Conservation (phyloP, 2,113 vertebrate genomes). For the Gallinago jamesoni region DNA sequence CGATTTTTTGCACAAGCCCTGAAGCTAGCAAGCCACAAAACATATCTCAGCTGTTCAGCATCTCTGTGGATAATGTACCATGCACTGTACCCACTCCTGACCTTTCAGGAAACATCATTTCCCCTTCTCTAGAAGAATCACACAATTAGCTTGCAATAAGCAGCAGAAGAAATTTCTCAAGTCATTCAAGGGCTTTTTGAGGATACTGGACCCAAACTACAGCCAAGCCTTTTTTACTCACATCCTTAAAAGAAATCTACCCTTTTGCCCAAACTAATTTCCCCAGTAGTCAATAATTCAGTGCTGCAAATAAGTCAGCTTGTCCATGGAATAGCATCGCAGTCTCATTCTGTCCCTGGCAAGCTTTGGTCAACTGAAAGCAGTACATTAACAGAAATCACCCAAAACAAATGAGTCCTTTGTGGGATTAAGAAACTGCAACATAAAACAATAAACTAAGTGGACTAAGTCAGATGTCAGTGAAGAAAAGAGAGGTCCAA, state of each 20-base stretch:
- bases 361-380: neutral
- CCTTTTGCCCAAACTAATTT: neutral
- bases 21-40: neutral
- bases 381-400: neutral
- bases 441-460: neutral
- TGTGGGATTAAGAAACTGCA: neutral
- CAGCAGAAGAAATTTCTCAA: neutral
- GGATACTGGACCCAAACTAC: neutral
- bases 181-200: neutral
- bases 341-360: neutral
- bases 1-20: neutral
- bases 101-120: neutral
- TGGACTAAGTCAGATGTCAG: neutral
- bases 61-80: neutral
- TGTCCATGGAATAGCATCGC: accelerated
- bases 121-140: neutral
- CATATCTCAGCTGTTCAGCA: neutral
- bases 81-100: accelerated
- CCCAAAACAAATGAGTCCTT: neutral
- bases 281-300: neutral
- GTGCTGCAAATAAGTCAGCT: neutral
- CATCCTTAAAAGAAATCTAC: neutral
- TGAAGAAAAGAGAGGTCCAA: neutral
- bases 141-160: neutral
- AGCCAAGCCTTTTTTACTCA: neutral